These are phyloP conservation scores for Drosophila lacteicornis DNA, from an alignment of 1,140 invertebrate genomes.

Conservation along the genomic window DNA sequence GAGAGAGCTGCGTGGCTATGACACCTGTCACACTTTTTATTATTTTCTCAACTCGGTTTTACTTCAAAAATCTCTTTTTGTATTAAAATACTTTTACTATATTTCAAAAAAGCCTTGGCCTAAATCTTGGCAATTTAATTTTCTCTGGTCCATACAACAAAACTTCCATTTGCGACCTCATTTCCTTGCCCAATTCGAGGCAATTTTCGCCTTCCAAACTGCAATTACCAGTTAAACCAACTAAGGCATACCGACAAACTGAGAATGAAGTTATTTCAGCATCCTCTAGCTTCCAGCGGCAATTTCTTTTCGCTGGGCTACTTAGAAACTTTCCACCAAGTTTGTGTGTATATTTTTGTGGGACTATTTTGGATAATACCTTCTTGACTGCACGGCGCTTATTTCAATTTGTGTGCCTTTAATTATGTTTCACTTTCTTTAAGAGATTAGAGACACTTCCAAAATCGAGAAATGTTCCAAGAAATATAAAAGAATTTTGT, in stretches of 20 bases:
- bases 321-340: conserved; percentile 30
- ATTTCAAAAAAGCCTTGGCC: background rate
- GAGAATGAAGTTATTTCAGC: conserved; percentile 32
- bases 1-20: too few relatives aligned
- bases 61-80: background rate
- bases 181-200: conserved; percentile 19
- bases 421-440: conserved; percentile 1
- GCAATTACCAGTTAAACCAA: conserved; percentile 44
- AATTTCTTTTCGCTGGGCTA: conserved; percentile 26
- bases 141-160: background rate
- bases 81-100: background rate
- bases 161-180: background rate
- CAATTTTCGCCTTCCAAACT: conserved; percentile 29
- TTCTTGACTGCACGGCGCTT: conserved; percentile 17
- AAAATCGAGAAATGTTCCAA: background rate
- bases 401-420: conserved; percentile 23
- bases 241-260: conserved; percentile 25
- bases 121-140: conserved; percentile 13
- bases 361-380: conserved; percentile 24
- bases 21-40: too few relatives aligned
- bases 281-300: conserved; percentile 14
- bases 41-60: too few relatives aligned
- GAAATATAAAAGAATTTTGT: background rate
- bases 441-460: background rate
- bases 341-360: conserved; percentile 33